Base-by-base conservation (phyloP, 1,140 invertebrate genomes). In the Agrilus planipennis region DNA sequence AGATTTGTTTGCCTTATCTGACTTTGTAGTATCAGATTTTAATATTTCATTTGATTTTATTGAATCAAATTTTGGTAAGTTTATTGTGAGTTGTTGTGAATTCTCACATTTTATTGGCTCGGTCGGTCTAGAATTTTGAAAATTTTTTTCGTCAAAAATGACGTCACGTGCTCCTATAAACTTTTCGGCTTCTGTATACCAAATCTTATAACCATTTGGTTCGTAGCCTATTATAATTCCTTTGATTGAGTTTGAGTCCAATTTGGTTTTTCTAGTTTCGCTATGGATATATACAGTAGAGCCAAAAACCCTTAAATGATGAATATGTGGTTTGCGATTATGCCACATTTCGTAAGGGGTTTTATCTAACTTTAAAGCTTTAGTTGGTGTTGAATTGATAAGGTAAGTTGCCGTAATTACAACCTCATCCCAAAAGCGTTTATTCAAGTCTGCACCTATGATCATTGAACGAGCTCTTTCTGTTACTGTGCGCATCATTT, bases 401-500 rank as follows among this genome's bases (percentile, higher is more conserved):
- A 39, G 31, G 31, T 39, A 39, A 3, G 44, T 46, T 20, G 60
- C 53, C 37, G 58, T 63, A 46, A 55, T 39, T 20, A 64, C 46
- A 32, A 63, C 58, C 45, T 67, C 53, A 23, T 54, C 57, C 61
- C 61, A 67, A 41, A 61, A 58, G 15, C 22, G 18, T 40, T 55
- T 58, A 37, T 44, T 21, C 30, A 56, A 46, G 4, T 50, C 38
- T 11, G 58, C 41, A 46, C 50, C 52, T 10, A 18, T 38, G 41
- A 71, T 22, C 51, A 65, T 56, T 18, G 54, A 28, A 31, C 58
- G 51, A 39, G 58, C 56, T 40, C 57, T 64, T 52, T 64, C 59
- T 7, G 53, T 61, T 21, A 68, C 51, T 12, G 62, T 63, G 17
- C 56, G 43, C 39, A 61, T 62, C 49, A 64, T 61, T 22, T 65